A percentile compares a stretch with the other conserved stretches of the same genome.
These are phyloP conservation scores for Heliornis fulica DNA, from an alignment of 2,113 vertebrate genomes.

Conservation along the genomic window DNA sequence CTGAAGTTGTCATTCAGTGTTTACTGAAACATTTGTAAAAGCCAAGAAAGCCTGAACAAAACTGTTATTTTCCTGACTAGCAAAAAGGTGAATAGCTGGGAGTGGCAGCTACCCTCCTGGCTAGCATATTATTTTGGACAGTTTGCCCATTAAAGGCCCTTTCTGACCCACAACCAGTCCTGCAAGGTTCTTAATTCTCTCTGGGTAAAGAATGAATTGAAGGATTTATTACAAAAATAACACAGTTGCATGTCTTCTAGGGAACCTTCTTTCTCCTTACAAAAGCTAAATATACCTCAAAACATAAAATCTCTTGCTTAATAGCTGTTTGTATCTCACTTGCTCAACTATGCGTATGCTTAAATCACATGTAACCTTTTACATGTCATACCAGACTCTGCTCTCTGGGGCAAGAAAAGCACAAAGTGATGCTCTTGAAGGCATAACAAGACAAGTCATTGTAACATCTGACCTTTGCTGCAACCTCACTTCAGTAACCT, in stretches of 20 bases:
- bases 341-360: not conserved
- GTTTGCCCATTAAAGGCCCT: not conserved
- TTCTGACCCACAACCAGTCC: not conserved
- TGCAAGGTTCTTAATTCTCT: not conserved
- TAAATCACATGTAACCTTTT: not conserved
- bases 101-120: not conserved
- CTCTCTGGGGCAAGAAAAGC: not conserved
- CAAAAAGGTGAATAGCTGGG: not conserved
- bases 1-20: constrained; percentile 42
- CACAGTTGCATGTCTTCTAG: not conserved
- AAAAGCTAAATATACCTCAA: not conserved
- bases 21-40: constrained; percentile 28
- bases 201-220: not conserved
- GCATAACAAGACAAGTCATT: not conserved
- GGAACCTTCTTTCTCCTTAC: not conserved
- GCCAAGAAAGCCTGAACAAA: constrained; percentile 24
- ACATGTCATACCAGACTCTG: not conserved
- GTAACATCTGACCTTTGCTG: not conserved
- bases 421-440: not conserved
- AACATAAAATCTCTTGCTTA: not conserved
- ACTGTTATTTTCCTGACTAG: not conserved
- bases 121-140: not conserved
- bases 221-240: not conserved
- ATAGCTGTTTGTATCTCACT: not conserved
- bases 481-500: not conserved